Evolutionary conservation across 1,140 invertebrate species (phyloP), one percentile per base, ranked within the genome.

Genomic region (Cecropterus lyciades): DNA sequence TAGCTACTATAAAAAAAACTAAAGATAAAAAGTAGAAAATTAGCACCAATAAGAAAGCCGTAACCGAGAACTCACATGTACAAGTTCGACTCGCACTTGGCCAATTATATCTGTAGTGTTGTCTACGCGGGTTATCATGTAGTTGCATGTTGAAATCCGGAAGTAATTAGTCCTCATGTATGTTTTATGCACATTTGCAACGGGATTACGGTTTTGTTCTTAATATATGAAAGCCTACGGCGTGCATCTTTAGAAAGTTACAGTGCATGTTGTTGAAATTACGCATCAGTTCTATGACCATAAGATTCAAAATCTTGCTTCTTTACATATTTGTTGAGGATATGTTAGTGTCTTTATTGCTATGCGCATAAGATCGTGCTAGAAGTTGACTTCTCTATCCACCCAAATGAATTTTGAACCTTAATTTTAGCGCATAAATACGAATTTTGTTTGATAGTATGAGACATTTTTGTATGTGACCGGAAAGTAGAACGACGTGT

Each of bases 401-500:
- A 37, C 33, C 10, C 7, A 11, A 9, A 11, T 37, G 33, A 37
- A 10, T 14, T 14, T 30, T 52, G 49, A 33, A 15, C 24, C 49
- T 52, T 52, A 17, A 33, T 11, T 10, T 13, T 14, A 13, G n/a
- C 1, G 0, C n/a, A 15, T 10, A 33, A 15, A 10, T 0, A 10
- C 37, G 30, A 37, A 37, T 53, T 37, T 37, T 7, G 14, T 33
- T 15, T 10, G 11, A 1, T n/a, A 15, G 16, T 5, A 0, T 0
- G 16, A 53, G 8, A 53, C 13, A 53, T 30, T 53, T 56, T 56
- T 17, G 16, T 56, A 43, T 33, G 20, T 42, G 53, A 56, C 53
- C 53, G 53, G 16, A 56, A 56, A 56, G 53, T 56, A 24, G 53
- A 37, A 30, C 53, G 53, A 20, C 37, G 53, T 56, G 37, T 56